Conservation (phyloP, 53 echinoderm and acorn worm species). For the Crossaster papposus region DNA sequence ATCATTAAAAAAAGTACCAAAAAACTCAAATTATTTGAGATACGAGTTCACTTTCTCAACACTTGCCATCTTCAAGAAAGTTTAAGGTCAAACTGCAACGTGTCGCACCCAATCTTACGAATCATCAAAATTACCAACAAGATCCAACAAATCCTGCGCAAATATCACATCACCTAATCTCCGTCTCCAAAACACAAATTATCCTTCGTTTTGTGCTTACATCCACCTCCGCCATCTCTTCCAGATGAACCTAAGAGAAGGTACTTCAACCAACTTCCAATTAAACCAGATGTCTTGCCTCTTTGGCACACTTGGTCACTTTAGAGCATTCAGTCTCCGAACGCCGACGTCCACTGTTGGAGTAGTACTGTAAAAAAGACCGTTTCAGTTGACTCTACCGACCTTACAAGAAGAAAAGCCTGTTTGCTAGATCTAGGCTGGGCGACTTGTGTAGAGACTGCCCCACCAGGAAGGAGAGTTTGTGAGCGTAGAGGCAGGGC, state of each 20-base stretch:
- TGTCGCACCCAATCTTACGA: neutral
- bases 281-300: neutral
- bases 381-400: neutral
- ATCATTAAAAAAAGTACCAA: too few relatives aligned
- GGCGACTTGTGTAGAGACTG: conserved; percentile 82
- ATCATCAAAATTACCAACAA: neutral
- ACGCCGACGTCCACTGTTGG: neutral
- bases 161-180: neutral
- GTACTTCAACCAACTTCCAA: too few relatives aligned
- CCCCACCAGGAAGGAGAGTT: conserved; percentile 94
- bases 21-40: too few relatives aligned
- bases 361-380: neutral
- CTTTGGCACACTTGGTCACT: neutral
- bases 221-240: too few relatives aligned
- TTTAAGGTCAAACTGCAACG: neutral
- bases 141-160: neutral
- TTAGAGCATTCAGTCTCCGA: neutral
- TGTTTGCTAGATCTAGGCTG: conserved; percentile 65
- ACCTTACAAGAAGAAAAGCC: conserved; percentile 84
- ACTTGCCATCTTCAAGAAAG: neutral
- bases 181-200: neutral
- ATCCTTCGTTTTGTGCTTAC: neutral
- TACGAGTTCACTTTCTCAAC: neutral
- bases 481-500: conserved; percentile 97
- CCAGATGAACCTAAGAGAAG: too few relatives aligned